A percentile compares a stretch with the other conserved stretches of the same genome.
Evolutionary conservation across 2,797 vertebrate genomes (phyloP).

Genomic region (Bucorvus abyssinicus): DNA sequence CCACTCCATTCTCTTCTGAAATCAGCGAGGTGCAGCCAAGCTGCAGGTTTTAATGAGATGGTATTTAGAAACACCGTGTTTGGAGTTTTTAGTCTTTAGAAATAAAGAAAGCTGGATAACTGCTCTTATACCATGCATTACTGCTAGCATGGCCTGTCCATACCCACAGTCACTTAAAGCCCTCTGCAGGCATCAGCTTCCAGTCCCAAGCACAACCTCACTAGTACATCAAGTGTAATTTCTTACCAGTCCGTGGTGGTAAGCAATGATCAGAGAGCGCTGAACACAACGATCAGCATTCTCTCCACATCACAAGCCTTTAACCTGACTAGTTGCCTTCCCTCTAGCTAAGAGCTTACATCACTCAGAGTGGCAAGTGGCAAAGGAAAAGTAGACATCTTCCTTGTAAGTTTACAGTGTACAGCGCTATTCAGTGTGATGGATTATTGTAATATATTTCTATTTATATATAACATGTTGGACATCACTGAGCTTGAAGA

Average conservation of each 20-base stretch:
- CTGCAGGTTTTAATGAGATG: background rate
- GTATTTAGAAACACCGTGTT: background rate
- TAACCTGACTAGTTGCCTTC: background rate
- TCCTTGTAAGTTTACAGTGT: background rate
- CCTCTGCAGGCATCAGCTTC: rapidly evolving
- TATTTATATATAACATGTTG: background rate
- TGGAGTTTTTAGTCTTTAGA: background rate
- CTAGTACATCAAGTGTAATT: background rate
- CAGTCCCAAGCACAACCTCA: background rate
- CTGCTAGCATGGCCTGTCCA: background rate
- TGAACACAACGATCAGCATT: background rate
- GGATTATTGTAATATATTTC: background rate
- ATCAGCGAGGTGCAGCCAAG: background rate
- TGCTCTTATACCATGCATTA: background rate
- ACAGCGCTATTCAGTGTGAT: background rate
- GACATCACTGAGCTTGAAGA: background rate
- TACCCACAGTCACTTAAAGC: background rate
- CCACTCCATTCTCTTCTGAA: background rate
- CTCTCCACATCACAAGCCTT: background rate
- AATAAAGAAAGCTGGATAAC: background rate
- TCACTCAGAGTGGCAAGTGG: background rate
- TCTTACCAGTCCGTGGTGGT: background rate
- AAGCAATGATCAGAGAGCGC: background rate
- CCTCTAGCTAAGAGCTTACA: background rate
- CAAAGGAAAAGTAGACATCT: background rate